Base-by-base conservation (phyloP, 2,888 invertebrate species). In the Salticus scenicus region DNA sequence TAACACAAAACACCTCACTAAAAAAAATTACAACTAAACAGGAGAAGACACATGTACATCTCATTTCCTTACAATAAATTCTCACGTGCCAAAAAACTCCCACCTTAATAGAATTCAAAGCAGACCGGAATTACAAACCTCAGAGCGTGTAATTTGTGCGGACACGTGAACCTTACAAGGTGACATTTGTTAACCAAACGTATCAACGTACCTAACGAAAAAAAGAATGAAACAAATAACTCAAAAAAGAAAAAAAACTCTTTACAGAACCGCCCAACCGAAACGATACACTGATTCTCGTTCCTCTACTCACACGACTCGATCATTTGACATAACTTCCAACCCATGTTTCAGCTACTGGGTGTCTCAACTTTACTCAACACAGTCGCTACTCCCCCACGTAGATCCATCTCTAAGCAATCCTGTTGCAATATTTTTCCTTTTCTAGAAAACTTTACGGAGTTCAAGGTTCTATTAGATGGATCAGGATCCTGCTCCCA, bases 401-500 rank as follows among this genome's bases (percentile, higher is more conserved):
- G n/a, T 47, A 47, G n/a, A n/a, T n/a, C n/a, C n/a, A n/a, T n/a
- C n/a, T n/a, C n/a, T n/a, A 17, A 17, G 47, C 27, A 64, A 77
- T 73, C 33, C 67, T 41, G 64, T 73, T 47, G 80, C 66, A 80
- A 73, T 74, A 67, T n/a, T n/a, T 73, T 66, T 30, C n/a, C 70
- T 63, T 30, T 20, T 57, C 51, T 31, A n/a, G 63, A n/a, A 75
- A 75, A 70, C 42, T 76, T n/a, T 83, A 71, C 74, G 42, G 83
- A 83, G 83, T 83, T 83, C 83, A 83, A 83, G 83, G 83, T 77
- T 83, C 76, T 67, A 77, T 83, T 77, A 81, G 82, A 41, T 63
- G 63, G 41, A 82, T 76, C 64, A 47, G 72, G 76, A 83, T 83
- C 83, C 83, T 83, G 83, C 70, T 77, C 66, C 82, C 77, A 57